Conservation (phyloP, 2,888 invertebrate species). For the Lepidocyrtoides sp. region DNA sequence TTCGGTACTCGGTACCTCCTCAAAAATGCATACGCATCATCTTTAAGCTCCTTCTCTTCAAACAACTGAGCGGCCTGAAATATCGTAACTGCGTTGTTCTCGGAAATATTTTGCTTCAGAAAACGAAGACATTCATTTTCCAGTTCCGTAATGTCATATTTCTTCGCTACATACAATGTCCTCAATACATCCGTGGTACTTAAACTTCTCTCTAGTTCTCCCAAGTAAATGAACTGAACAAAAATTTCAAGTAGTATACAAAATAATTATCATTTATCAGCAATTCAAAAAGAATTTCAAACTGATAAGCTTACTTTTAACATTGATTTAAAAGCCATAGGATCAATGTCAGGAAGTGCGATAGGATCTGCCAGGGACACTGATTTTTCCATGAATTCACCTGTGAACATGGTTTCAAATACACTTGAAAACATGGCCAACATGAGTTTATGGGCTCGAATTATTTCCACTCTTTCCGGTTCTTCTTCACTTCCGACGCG, state of each 20-base stretch:
- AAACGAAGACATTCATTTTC: slow-evolving; percentile 69
- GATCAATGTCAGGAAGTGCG: slow-evolving; percentile 78
- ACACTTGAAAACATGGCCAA: slow-evolving; percentile 80
- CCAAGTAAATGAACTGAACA: slow-evolving; percentile 76
- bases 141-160: slow-evolving; percentile 81
- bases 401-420: slow-evolving; percentile 83
- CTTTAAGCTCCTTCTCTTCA: slow-evolving; percentile 78
- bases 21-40: slow-evolving; percentile 76
- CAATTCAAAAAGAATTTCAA: too few relatives aligned
- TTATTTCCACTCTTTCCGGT: slow-evolving; percentile 60
- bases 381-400: slow-evolving; percentile 62
- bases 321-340: slow-evolving; percentile 77
- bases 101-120: slow-evolving; percentile 78
- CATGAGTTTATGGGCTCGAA: slow-evolving; percentile 81
- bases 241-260: too few relatives aligned
- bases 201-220: slow-evolving; percentile 73
- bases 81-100: slow-evolving; percentile 80
- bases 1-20: slow-evolving; percentile 69
- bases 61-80: slow-evolving; percentile 81
- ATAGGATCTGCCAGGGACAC: slow-evolving; percentile 70
- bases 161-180: slow-evolving; percentile 78
- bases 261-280: too few relatives aligned
- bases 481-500: slow-evolving; percentile 58
- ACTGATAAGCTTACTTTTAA: slow-evolving; percentile 67
- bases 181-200: slow-evolving; percentile 68